phyloP scores from a whole-genome alignment of 2,888 invertebrate genomes.

The Physocephala rufipes region DNA sequence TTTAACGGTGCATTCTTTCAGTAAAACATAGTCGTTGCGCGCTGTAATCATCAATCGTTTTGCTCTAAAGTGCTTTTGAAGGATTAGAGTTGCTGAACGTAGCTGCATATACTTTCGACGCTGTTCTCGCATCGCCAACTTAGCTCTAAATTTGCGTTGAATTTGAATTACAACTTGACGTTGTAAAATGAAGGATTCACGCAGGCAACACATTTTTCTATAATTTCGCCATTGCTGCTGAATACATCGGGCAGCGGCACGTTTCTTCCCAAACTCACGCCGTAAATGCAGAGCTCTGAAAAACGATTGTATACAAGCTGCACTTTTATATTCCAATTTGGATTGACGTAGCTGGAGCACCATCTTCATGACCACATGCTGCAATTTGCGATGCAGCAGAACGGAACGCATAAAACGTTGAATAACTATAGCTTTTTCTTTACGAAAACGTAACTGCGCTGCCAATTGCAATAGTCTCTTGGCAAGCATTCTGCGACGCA shows the following conservation, averaged over 20 bases:
- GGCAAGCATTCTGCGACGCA: conserved; percentile 63
- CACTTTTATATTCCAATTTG: conserved; percentile 45
- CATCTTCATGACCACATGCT: conserved; percentile 53
- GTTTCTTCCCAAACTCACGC: conserved; percentile 49
- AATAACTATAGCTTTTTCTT: conserved; percentile 46
- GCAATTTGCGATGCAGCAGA: conserved; percentile 64
- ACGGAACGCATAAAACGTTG: conserved; percentile 50
- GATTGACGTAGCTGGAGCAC: conserved; percentile 40
- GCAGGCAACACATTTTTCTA: conserved; percentile 45
- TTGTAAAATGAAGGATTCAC: conserved; percentile 48
- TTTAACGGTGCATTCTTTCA: conserved; percentile 49
- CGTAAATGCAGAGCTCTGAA: conserved; percentile 57
- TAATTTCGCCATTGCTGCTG: conserved; percentile 64
- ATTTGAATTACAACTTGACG: conserved; percentile 46
- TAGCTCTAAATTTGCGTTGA: conserved; percentile 54
- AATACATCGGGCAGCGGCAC: conserved; percentile 57
- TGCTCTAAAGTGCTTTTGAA: conserved; percentile 58
- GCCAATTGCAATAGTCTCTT: conserved; percentile 52
- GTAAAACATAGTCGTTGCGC: conserved; percentile 39
- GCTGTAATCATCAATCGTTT: conserved; percentile 45
- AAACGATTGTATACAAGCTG: conserved; percentile 58
- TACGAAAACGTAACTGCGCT: conserved; percentile 49
- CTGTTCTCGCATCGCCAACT: conserved; percentile 47
- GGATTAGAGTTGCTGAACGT: conserved; percentile 48
- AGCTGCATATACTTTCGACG: conserved; percentile 45